Evolutionary conservation across 2,888 invertebrate genomes (phyloP).

Genomic region (Allolobophora icterica): DNA sequence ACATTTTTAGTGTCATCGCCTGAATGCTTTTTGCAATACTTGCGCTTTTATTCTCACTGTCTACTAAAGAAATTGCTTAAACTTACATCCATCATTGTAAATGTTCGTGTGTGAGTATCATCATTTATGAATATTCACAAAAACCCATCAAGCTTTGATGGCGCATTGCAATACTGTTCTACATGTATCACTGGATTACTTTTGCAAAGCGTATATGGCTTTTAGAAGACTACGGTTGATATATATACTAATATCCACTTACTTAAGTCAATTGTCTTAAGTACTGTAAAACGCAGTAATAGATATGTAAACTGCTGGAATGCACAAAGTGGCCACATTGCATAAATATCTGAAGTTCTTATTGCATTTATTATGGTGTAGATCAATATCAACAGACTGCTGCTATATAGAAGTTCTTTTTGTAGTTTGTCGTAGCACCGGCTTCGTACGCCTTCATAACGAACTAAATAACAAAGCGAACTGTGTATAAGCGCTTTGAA

Average conservation of each 20-base stretch:
- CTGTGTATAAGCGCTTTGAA: neutral
- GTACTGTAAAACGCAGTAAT: neutral
- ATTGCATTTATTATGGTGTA: neutral
- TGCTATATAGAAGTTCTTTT: neutral
- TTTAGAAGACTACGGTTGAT: neutral
- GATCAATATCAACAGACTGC: slow-evolving; percentile 5
- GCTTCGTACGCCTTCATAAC: neutral
- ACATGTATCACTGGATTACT: neutral
- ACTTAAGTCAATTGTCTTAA: neutral
- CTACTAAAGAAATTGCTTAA: slow-evolving; percentile 7
- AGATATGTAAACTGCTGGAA: too few species aligned
- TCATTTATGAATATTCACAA: neutral
- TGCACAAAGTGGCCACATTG: too few species aligned
- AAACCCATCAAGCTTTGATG: neutral
- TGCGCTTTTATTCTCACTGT: neutral
- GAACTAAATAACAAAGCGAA: neutral
- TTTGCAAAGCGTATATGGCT: too few species aligned
- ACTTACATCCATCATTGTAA: neutral
- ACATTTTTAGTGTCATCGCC: neutral
- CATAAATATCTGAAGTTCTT: neutral
- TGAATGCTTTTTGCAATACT: neutral
- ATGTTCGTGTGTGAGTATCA: neutral
- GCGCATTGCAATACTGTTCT: neutral
- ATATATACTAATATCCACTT: neutral
- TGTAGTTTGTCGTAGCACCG: neutral